A percentile compares a stretch with the other conserved stretches of the same genome.
Evolutionary conservation across 2,797 vertebrate genomes (phyloP).

Genomic region (Dendrocincla tyrannina): DNA sequence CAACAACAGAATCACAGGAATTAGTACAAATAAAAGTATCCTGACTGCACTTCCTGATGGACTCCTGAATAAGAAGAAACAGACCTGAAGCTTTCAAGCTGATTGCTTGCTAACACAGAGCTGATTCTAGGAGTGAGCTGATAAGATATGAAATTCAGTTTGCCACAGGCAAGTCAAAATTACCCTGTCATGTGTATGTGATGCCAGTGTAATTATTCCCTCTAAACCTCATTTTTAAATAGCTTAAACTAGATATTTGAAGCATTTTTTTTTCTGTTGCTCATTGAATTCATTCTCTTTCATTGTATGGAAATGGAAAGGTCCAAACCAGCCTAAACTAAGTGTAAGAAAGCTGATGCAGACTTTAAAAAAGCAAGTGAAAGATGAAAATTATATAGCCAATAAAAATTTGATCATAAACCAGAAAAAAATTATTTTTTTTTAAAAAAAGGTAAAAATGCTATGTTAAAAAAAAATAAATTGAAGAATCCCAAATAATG

Average conservation of each 20-base stretch:
- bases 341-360: neutral
- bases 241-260: neutral
- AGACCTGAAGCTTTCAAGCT: neutral
- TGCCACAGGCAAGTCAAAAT: slow-evolving; percentile 15
- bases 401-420: neutral
- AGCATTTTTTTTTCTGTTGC: neutral
- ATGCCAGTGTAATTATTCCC: neutral
- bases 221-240: neutral
- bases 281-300: neutral
- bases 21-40: neutral
- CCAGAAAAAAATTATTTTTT: neutral
- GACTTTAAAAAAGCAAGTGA: neutral
- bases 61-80: neutral
- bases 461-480: neutral
- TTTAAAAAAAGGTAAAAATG: neutral
- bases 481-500: neutral
- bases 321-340: neutral
- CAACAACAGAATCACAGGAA: neutral
- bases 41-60: neutral
- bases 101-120: neutral
- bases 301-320: neutral
- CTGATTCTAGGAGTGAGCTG: neutral
- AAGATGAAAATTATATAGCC: neutral
- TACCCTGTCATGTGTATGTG: neutral
- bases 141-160: neutral